Base-by-base conservation (phyloP, 35 echinoderm and acorn worm genomes). In the Hemicentrotus pulcherrimus region DNA sequence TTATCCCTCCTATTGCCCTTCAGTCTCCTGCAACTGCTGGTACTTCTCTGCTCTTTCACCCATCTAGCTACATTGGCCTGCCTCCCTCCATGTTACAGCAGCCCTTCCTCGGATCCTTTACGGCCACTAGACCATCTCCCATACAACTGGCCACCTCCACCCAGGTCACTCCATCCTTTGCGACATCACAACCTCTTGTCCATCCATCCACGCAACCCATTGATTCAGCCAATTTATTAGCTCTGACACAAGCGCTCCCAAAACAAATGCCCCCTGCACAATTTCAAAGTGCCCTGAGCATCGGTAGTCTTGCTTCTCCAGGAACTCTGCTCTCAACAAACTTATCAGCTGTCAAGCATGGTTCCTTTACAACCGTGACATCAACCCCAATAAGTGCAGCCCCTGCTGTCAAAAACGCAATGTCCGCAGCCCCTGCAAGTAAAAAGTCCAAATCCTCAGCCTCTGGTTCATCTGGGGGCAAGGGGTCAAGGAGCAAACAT, bases 151-250 rank as follows among this genome's bases (percentile, higher is more conserved):
- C 91, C 45, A 55, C 91, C 45, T 93, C 48, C 0, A 93, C 91
- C 1, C 91, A 93, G 46, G 91, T 93, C 31, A 48, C 9, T 10
- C 91, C 91, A 52, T 93, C 91, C 9, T 93, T 47, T 22, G 41
- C 91, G 22, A 31, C 91, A 3, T 15, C 46, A 31, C 41, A 91
- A 47, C 92, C 94, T 32, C 86, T 48, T 24, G 78, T 59, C 46
- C 94, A 92, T 32, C 31, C 94, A 24, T 97, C 95, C 47, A 46
- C 93, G 9, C 59, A 95, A 30, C 91, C 94, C 18, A 16, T 92
- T 46, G 50, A 92, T 22, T 88, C 96, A 16, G 46, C 92, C 16
- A 97, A 88, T n/a, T 91, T 91, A 46, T 61, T 97, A 19, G 61
- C 95, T 4, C 88, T 97, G 6, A 55, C 94, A 86, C 88, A 94